Evolutionary conservation across 1,140 invertebrate species (phyloP).

Genomic region (Anthonomus grandis): DNA sequence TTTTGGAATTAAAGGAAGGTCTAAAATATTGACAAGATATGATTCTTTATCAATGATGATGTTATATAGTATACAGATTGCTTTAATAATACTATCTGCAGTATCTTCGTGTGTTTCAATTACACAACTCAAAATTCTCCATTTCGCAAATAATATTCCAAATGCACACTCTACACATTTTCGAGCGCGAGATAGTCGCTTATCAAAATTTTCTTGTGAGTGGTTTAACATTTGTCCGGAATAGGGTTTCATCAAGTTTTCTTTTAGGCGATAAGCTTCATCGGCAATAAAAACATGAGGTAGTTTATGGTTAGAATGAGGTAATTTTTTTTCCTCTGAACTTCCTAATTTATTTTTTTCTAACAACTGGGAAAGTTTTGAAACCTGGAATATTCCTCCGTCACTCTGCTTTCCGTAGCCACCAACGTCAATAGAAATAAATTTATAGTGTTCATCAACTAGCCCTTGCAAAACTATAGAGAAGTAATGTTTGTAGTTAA

Average conservation of each 20-base stretch:
- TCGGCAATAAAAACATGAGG: too few relatives aligned
- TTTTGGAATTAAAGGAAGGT: too few relatives aligned
- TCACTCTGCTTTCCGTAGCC: constrained; percentile 47
- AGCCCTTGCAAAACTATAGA: constrained; percentile 48
- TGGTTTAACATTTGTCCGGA: too few relatives aligned
- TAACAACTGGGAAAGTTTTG: too few relatives aligned
- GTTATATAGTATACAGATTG: constrained; percentile 30
- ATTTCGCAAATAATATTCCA: constrained; percentile 45
- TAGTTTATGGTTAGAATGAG: too few relatives aligned
- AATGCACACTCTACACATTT: constrained; percentile 10
- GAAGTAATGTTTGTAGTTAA: constrained; percentile 51
- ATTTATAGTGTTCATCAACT: constrained; percentile 49
- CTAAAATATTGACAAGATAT: too few relatives aligned
- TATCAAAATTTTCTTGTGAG: too few relatives aligned
- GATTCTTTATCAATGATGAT: constrained; percentile 32
- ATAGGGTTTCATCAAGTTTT: too few relatives aligned
- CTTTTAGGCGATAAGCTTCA: too few relatives aligned
- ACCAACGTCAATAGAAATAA: constrained; percentile 50
- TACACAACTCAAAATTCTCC: constrained; percentile 44
- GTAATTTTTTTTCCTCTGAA: too few relatives aligned
- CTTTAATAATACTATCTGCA: constrained; percentile 40
- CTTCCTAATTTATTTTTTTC: too few relatives aligned
- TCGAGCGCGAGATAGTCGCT: too few relatives aligned
- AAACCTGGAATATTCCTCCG: constrained; percentile 43
- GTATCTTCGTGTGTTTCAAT: constrained; percentile 35